Evolutionary conservation across 1,140 invertebrate species (phyloP).

Genomic region (Heliconius hewitsoni): DNA sequence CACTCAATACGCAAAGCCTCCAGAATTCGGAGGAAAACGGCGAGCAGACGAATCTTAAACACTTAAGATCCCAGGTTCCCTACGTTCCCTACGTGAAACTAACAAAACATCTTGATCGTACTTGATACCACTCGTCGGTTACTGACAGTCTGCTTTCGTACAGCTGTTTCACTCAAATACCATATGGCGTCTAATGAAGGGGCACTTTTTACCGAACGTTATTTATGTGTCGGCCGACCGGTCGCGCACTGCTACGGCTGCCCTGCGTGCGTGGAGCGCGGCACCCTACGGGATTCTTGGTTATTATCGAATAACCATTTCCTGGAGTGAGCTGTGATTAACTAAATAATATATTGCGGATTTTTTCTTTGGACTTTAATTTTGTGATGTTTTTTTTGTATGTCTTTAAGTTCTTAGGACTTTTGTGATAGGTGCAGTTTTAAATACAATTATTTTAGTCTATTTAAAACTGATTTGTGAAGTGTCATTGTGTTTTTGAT

Average conservation of each 20-base stretch:
- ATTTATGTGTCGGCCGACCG: slow-evolving; percentile 24
- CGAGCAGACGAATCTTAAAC: no score
- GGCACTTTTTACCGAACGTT: slow-evolving; percentile 26
- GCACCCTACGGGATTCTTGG: slow-evolving; percentile 23
- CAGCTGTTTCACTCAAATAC: slow-evolving; percentile 10
- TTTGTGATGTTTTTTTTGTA: not conserved
- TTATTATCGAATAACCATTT: slow-evolving; percentile 23
- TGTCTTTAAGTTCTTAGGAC: no score
- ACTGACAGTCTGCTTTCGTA: not conserved
- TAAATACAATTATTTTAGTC: no score
- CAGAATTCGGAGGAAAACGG: no score
- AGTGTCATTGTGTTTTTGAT: no score
- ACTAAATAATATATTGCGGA: not conserved
- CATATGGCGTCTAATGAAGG: slow-evolving; percentile 33
- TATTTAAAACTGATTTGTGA: no score
- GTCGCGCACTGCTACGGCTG: slow-evolving; percentile 33
- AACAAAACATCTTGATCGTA: not conserved
- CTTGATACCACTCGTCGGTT: not conserved
- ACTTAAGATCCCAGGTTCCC: no score
- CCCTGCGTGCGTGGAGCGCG: slow-evolving; percentile 7
- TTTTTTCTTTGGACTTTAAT: not conserved
- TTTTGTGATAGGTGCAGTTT: no score
- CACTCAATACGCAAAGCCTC: no score
- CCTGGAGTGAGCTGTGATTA: slow-evolving; percentile 3
- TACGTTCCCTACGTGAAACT: no score